These are phyloP conservation scores for Ditula angustiorana DNA, from an alignment of 2,888 invertebrate species.

Conservation along the genomic window DNA sequence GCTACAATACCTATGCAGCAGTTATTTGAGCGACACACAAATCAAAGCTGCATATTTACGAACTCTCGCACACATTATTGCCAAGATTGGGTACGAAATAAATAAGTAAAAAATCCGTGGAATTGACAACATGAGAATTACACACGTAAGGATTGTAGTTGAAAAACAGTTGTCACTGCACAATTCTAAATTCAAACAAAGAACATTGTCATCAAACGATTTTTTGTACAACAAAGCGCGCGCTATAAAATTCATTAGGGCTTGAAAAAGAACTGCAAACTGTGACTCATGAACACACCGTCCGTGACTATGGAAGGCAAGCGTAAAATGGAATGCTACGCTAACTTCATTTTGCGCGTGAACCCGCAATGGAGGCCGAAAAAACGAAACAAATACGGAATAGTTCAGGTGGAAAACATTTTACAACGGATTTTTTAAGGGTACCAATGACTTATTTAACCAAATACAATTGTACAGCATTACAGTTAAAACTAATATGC, in stretches of 20 bases:
- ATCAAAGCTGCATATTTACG: no score
- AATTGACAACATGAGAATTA: no score
- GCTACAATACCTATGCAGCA: no score
- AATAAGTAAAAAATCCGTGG: not conserved
- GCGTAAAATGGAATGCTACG: slow-evolving; percentile 19
- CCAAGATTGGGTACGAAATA: no score
- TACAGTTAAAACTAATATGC: no score
- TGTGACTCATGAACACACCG: slow-evolving; percentile 9
- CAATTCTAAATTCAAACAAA: slow-evolving; percentile 19
- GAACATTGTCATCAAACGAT: slow-evolving; percentile 26
- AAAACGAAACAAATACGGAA: slow-evolving; percentile 19
- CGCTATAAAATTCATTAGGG: slow-evolving; percentile 33
- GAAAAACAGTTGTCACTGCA: not conserved
- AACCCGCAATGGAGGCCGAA: slow-evolving; percentile 17
- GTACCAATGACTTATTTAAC: no score
- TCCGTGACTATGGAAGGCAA: slow-evolving; percentile 19
- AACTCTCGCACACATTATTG: no score
- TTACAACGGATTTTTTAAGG: not conserved
- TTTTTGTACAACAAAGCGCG: slow-evolving; percentile 19
- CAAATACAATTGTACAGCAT: no score
- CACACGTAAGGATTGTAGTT: no score
- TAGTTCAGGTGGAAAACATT: slow-evolving; percentile 20
- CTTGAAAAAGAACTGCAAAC: slow-evolving; percentile 22
- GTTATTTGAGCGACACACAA: no score
- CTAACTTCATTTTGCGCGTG: slow-evolving; percentile 31